Conservation (phyloP, 1,140 invertebrate genomes). For the Diachasma alloeum region DNA sequence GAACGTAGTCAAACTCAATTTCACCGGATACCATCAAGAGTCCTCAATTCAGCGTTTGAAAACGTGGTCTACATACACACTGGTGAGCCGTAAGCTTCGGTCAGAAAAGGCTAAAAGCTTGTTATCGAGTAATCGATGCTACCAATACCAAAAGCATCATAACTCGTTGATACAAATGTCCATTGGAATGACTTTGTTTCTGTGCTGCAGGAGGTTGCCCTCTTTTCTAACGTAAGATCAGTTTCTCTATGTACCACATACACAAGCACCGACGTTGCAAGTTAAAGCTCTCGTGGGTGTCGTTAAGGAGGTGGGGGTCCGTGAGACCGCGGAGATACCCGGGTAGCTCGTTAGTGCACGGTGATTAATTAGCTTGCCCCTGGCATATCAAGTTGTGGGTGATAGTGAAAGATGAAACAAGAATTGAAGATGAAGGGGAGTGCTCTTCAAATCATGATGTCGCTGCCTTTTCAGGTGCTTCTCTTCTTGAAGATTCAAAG, state of each 20-base stretch:
- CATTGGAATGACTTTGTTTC: too few species aligned
- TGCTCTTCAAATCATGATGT: neutral
- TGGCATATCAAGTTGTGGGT: neutral
- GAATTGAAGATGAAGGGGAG: neutral
- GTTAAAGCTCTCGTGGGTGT: slow-evolving; percentile 26
- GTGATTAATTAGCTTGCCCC: slow-evolving; percentile 37
- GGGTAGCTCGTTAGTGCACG: slow-evolving; percentile 25
- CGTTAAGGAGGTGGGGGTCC: slow-evolving; percentile 24
- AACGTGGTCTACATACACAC: neutral
- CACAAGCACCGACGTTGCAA: slow-evolving; percentile 8
- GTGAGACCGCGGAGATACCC: slow-evolving; percentile 15
- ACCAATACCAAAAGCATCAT: neutral
- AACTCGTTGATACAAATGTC: neutral
- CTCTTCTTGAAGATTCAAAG: neutral
- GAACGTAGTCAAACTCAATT: slow-evolving; percentile 5
- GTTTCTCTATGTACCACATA: neutral
- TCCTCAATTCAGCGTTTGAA: neutral
- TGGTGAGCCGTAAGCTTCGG: neutral
- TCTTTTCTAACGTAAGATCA: neutral
- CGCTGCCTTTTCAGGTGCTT: neutral
- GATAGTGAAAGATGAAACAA: neutral
- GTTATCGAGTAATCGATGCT: neutral
- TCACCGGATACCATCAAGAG: neutral
- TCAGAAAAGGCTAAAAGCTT: neutral
- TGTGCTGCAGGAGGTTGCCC: neutral